These are phyloP conservation scores for Sus cebifrons DNA, from an alignment of 2,797 vertebrate species.

Conservation along the genomic window DNA sequence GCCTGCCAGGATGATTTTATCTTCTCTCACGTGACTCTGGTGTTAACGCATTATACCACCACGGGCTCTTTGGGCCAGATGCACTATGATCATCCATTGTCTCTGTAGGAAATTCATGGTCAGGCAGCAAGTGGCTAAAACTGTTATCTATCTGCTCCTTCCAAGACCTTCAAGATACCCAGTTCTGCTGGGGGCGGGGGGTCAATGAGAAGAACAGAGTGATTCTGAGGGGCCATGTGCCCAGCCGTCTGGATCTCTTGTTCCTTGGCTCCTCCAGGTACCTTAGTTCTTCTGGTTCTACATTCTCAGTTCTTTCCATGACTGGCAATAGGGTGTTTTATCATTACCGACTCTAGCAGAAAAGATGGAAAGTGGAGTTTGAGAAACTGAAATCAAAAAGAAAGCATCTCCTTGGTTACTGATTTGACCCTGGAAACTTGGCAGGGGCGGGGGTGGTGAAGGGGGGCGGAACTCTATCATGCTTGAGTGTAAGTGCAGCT, in stretches of 20 bases:
- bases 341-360: background rate
- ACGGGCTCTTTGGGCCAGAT: slow-evolving; percentile 19
- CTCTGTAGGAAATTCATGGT: background rate
- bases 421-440: background rate
- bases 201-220: background rate
- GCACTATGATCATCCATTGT: background rate
- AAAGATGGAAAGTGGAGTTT: background rate
- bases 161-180: background rate
- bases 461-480: background rate
- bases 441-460: too few relatives aligned
- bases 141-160: background rate
- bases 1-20: background rate
- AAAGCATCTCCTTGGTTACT: background rate
- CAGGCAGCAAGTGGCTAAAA: background rate
- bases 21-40: background rate
- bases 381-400: background rate
- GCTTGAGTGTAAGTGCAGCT: background rate
- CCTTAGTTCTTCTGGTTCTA: background rate
- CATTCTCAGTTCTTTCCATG: background rate
- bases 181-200: background rate
- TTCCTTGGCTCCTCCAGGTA: background rate
- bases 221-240: background rate
- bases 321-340: background rate
- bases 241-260: background rate
- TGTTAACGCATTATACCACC: background rate